These are phyloP conservation scores for Pygmarrhopalites habei DNA, from an alignment of 1,140 invertebrate species.

Conservation along the genomic window DNA sequence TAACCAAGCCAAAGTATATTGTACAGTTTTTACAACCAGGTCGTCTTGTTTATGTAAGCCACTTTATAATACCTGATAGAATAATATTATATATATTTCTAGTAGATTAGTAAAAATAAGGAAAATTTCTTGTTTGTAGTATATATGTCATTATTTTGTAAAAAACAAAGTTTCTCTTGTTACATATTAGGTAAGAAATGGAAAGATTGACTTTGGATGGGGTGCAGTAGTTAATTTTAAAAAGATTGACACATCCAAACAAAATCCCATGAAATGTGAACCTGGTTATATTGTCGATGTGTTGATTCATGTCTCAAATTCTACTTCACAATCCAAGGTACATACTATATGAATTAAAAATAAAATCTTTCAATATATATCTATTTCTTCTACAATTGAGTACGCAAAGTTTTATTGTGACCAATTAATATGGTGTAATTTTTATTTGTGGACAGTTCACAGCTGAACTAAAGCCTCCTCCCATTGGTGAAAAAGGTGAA, in stretches of 20 bases:
- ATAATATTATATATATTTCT: too few species aligned
- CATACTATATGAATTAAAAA: constrained; percentile 47
- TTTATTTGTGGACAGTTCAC: constrained; percentile 20
- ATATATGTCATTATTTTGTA: too few species aligned
- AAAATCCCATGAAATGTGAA: constrained; percentile 44
- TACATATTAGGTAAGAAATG: constrained; percentile 72
- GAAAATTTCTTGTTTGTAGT: too few species aligned
- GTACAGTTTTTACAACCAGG: constrained; percentile 92
- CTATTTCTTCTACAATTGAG: too few species aligned
- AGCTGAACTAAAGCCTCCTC: constrained; percentile 6
- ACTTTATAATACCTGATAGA: too few species aligned
- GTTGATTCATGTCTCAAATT: constrained; percentile 65
- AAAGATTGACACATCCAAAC: constrained; percentile 51
- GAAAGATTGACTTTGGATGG: constrained; percentile 87
- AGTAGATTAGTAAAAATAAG: too few species aligned
- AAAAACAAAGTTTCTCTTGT: too few species aligned
- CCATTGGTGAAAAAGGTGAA: constrained; percentile 59
- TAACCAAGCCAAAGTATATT: constrained; percentile 80
- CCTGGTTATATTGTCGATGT: constrained; percentile 68
- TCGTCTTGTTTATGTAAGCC: constrained; percentile 73
- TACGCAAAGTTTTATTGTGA: too few species aligned
- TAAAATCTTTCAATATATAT: too few species aligned
- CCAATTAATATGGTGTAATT: too few species aligned
- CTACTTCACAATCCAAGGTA: constrained; percentile 47
- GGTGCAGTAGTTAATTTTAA: constrained; percentile 90